Conservation (phyloP, 2,797 vertebrate species). For the Pseudomugil tenellus region DNA sequence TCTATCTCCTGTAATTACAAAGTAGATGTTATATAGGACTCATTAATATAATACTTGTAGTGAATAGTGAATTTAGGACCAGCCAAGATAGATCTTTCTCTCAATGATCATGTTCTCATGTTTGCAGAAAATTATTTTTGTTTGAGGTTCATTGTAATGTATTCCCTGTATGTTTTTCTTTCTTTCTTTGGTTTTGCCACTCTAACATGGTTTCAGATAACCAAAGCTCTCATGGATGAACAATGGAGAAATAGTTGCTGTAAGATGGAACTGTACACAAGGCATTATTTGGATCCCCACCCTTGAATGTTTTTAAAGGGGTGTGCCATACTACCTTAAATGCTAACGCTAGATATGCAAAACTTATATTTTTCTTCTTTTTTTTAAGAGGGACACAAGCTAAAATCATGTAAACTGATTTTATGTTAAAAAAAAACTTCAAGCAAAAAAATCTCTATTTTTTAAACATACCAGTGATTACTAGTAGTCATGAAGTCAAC, state of each 20-base stretch:
- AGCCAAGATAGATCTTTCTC: constrained; percentile 98
- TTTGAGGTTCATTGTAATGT: constrained; percentile 82
- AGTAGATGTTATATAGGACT: constrained; percentile 90
- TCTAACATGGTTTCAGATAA: constrained; percentile 98
- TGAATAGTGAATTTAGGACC: constrained; percentile 96
- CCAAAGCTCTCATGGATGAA: constrained; percentile 96
- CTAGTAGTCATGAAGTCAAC: constrained; percentile 31
- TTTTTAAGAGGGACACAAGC: constrained; percentile 88
- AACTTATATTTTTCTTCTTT: constrained; percentile 92
- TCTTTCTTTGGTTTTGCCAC: constrained; percentile 79
- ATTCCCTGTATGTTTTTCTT: constrained; percentile 72
- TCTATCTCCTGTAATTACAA: constrained; percentile 90
- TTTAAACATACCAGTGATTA: constrained; percentile 84
- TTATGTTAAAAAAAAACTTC: constrained; percentile 67
- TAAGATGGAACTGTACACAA: constrained; percentile 86
- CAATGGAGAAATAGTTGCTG: constrained; percentile 88
- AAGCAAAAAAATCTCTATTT: constrained; percentile 74
- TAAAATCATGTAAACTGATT: constrained; percentile 84
- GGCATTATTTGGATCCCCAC: constrained; percentile 91
- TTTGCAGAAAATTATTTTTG: constrained; percentile 84
- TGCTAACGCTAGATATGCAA: constrained; percentile 99
- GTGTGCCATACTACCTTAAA: constrained; percentile 99
- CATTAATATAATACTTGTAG: constrained; percentile 96
- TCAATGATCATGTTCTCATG: constrained; percentile 87
- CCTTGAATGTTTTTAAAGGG: constrained; percentile 91